Percentiles rank a stretch among this genome's conserved stretches.
Conservation (phyloP, 2,113 vertebrate genomes). For the Triplophysa tibetana region DNA sequence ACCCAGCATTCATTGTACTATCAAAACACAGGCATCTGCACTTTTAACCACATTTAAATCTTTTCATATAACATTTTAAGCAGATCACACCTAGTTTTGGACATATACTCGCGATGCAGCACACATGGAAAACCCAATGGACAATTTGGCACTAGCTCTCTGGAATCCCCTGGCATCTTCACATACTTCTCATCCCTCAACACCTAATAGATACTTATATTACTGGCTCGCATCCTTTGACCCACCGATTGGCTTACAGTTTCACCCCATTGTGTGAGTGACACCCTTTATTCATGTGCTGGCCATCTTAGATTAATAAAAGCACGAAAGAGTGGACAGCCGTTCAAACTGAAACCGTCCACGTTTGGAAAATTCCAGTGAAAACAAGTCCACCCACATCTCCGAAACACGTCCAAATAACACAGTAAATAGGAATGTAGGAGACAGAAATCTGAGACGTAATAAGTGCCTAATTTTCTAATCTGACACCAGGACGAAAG, state of each 20-base stretch:
- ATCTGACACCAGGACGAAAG: constrained; percentile 60
- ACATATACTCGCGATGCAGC: too few species aligned
- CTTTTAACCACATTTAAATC: too few species aligned
- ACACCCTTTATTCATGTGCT: constrained; percentile 38
- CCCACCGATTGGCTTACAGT: constrained; percentile 28
- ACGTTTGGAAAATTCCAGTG: constrained; percentile 54
- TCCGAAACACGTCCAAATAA: constrained; percentile 57
- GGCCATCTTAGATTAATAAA: constrained; percentile 29
- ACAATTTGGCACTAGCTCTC: constrained; percentile 17
- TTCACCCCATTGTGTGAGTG: constrained; percentile 38
- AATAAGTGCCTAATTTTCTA: constrained; percentile 65
- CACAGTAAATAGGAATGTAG: constrained; percentile 64
- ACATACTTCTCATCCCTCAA: constrained; percentile 5
- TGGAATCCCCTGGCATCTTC: constrained; percentile 25
- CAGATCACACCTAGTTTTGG: too few species aligned
- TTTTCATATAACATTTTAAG: too few species aligned
- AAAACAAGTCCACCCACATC: constrained; percentile 58
- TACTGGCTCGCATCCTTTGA: constrained; percentile 36
- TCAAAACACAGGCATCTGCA: too few species aligned
- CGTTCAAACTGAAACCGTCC: constrained; percentile 53
- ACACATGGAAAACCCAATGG: neutral
- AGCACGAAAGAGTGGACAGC: constrained; percentile 42
- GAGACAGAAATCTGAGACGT: constrained; percentile 66
- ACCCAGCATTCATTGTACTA: too few species aligned
- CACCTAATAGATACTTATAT: constrained; percentile 23